Evolutionary conservation across 2,113 vertebrate species (phyloP), one percentile per base, ranked within the genome.

Genomic region (Struthidea cinerea): DNA sequence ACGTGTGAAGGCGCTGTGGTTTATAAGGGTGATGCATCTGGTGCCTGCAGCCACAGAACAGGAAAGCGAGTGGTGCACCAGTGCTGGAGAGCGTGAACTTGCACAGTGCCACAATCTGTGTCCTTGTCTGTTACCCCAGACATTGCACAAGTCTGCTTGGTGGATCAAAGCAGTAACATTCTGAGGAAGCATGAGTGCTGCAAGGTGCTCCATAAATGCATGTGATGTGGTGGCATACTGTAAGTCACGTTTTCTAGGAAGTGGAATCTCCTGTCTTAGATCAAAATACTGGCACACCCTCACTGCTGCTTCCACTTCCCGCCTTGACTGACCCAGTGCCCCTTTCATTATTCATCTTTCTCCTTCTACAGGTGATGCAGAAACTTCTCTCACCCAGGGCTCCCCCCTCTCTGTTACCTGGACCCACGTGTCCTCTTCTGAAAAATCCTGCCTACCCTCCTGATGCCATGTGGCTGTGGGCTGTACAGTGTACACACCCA

Each of bases 161-260:
- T 33, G 49, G 56, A 59, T 50, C 39, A 41, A 80, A 84, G n/a
- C 26, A 39, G 26, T 6, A 10, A 13, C 33, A 71, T 23, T 50
- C 21, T 30, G 18, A 50, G n/a, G 26, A 87, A 87, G 35, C 0
- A 0, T 1, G 6, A 75, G 57, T 17, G 65, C 41, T 44, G 13
- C 26, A 30, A 1, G 3, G 42, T 49, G 30, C 47, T 74, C 75
- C 63, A 80, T n/a, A 67, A 83, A 44, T 11, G 16, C 17, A 6
- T 14, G 11, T 7, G 35, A 75, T 47, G 41, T 3, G 6, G 18
- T 22, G 11, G 20, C 11, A 64, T 8, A 15, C 20, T 16, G 13
- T 11, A 83, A 70, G 46, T 23, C 0, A 1, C 5, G 7, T 59
- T 63, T 52, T 76, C 60, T 44, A 35, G 49, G 27, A 52, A 47